Percentiles rank a stretch among this genome's conserved stretches.
Conservation (phyloP, 1,140 invertebrate genomes). For the Cydia pomonella region DNA sequence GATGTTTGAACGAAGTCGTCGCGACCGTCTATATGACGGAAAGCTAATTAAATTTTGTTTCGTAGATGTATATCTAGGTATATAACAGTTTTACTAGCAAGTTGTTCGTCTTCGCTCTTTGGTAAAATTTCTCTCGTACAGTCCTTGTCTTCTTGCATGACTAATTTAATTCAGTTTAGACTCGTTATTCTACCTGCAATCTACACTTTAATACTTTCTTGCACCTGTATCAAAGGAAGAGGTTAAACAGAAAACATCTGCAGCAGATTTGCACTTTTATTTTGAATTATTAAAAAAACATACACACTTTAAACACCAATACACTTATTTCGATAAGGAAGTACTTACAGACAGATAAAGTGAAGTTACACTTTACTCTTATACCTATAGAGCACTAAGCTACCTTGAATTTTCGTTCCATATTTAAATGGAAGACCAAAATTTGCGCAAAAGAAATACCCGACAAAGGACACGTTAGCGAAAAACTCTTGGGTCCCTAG, state of each 20-base stretch:
- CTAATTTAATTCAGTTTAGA: slow-evolving; percentile 3
- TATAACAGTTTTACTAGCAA: slow-evolving; percentile 3
- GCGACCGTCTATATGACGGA: slow-evolving; percentile 18
- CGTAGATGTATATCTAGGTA: slow-evolving; percentile 3
- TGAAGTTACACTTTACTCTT: neutral
- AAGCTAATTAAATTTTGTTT: slow-evolving; percentile 27
- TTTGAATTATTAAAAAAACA: no score
- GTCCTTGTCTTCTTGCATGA: slow-evolving; percentile 25
- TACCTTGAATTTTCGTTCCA: slow-evolving; percentile 18
- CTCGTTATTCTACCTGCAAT: neutral
- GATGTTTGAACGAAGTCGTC: neutral
- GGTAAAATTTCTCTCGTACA: neutral
- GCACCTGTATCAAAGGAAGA: neutral
- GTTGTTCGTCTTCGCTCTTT: slow-evolving; percentile 29
- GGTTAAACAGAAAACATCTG: neutral
- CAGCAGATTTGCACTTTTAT: no score
- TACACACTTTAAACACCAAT: no score
- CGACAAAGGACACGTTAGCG: slow-evolving; percentile 38
- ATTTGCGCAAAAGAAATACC: slow-evolving; percentile 28
- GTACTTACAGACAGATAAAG: no score
- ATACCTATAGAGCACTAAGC: neutral
- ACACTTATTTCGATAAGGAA: no score
- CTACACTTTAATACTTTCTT: neutral
- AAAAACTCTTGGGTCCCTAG: slow-evolving; percentile 40
- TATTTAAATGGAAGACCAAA: slow-evolving; percentile 29